These are phyloP conservation scores for Anoplophora glabripennis DNA, from an alignment of 1,140 invertebrate genomes.

Conservation along the genomic window DNA sequence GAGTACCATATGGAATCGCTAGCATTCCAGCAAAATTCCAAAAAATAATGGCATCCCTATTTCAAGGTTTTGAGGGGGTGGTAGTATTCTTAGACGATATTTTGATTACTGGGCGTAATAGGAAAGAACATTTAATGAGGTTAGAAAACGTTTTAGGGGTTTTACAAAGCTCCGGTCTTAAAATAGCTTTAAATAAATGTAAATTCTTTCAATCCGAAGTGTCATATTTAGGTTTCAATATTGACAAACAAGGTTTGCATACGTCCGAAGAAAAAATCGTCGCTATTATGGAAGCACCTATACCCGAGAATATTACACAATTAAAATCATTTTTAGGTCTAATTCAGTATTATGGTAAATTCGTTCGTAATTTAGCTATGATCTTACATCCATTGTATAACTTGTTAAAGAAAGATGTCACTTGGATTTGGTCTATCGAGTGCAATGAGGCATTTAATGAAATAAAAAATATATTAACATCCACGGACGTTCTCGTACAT, in stretches of 20 bases:
- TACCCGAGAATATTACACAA: slow-evolving; percentile 1
- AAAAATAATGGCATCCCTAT: neutral
- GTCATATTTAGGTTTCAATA: too few species aligned
- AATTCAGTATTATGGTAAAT: too few species aligned
- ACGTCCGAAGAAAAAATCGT: too few species aligned
- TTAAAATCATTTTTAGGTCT: too few species aligned
- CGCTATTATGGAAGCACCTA: slow-evolving; percentile 12
- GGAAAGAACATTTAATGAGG: neutral
- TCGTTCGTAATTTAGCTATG: too few species aligned
- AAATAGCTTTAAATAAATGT: neutral
- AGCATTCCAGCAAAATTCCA: slow-evolving; percentile 1
- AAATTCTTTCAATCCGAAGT: neutral
- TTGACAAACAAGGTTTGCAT: too few species aligned
- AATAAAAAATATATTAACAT: too few species aligned
- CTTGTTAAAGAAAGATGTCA: neutral
- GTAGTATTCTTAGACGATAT: neutral
- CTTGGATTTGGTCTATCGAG: neutral
- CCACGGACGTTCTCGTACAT: neutral
- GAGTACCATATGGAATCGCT: neutral
- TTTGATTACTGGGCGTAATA: neutral
- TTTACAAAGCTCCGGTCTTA: neutral
- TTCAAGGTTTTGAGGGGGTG: neutral
- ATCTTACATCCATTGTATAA: too few species aligned
- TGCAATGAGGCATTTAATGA: neutral
- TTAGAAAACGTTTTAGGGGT: slow-evolving; percentile 1